These are phyloP conservation scores for Watsonalla cultraria DNA, from an alignment of 2,888 invertebrate species.

Conservation along the genomic window DNA sequence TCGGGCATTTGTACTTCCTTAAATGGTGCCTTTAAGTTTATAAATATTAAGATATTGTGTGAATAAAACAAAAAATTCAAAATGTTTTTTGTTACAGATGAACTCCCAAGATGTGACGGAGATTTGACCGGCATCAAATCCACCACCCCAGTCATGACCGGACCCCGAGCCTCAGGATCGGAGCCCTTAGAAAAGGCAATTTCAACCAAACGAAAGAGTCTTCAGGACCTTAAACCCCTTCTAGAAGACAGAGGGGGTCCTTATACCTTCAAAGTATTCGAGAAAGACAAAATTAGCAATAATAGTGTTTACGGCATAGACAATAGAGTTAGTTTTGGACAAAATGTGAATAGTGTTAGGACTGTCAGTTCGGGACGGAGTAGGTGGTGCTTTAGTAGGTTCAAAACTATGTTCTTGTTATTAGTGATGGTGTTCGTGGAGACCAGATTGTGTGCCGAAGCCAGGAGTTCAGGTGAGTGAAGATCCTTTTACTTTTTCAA, in stretches of 20 bases:
- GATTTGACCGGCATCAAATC: conserved; percentile 52
- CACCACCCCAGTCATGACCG: conserved; percentile 44
- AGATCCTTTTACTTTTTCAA: background rate
- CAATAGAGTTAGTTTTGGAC: conserved; percentile 47
- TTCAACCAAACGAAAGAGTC: conserved; percentile 49
- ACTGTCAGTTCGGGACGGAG: conserved; percentile 38
- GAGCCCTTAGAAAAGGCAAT: conserved; percentile 55
- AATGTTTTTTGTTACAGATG: conserved; percentile 59
- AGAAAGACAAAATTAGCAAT: conserved; percentile 45
- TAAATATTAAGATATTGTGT: too few relatives aligned
- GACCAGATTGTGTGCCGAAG: conserved; percentile 47
- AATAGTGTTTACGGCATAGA: conserved; percentile 45
- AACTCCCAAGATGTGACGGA: conserved; percentile 53
- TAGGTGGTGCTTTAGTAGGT: conserved; percentile 60
- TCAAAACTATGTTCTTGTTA: conserved; percentile 64
- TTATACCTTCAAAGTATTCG: conserved; percentile 23
- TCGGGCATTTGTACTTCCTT: too few relatives aligned
- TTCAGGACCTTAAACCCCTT: conserved; percentile 65
- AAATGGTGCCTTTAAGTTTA: too few relatives aligned
- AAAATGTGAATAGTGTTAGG: conserved; percentile 19
- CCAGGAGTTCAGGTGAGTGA: conserved; percentile 69
- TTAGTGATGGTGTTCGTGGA: conserved; percentile 55
- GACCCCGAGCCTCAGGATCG: conserved; percentile 17
- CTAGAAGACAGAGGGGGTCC: conserved; percentile 69
- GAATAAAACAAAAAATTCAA: too few relatives aligned